These are phyloP conservation scores for Zeus faber DNA, from an alignment of 2,113 vertebrate genomes.

Conservation along the genomic window DNA sequence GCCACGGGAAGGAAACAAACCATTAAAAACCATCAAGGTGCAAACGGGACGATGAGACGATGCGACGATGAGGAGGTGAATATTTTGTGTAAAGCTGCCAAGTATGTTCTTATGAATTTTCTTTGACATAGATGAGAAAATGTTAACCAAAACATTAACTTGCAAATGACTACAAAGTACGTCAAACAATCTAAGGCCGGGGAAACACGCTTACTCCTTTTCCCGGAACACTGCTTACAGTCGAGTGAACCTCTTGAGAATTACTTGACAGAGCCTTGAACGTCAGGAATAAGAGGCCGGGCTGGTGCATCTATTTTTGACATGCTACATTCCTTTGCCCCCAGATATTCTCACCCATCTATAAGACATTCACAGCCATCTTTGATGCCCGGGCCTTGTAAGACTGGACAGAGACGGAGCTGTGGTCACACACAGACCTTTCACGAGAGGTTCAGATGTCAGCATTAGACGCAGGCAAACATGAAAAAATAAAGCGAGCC, in stretches of 20 bases:
- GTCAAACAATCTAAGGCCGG: constrained; percentile 18
- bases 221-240: constrained; percentile 40
- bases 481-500: constrained; percentile 62
- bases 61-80: constrained; percentile 4
- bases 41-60: constrained; percentile 25
- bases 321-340: constrained; percentile 76
- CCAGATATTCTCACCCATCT: constrained; percentile 77
- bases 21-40: constrained; percentile 30
- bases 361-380: constrained; percentile 79
- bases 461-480: constrained; percentile 72
- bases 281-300: constrained; percentile 56
- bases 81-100: background rate
- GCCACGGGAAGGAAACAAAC: constrained; percentile 44
- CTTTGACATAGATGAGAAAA: background rate
- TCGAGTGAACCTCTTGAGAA: too few species aligned
- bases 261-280: constrained; percentile 23
- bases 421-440: constrained; percentile 72
- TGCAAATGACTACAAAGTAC: constrained; percentile 26
- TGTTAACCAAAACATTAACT: background rate
- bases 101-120: background rate
- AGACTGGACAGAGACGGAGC: constrained; percentile 49
- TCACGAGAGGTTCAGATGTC: constrained; percentile 78
- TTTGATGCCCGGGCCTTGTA: constrained; percentile 75
- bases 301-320: constrained; percentile 74
- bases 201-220: background rate